Evolutionary conservation across 1,140 invertebrate genomes (phyloP).

Genomic region (Brachionus rubens): DNA sequence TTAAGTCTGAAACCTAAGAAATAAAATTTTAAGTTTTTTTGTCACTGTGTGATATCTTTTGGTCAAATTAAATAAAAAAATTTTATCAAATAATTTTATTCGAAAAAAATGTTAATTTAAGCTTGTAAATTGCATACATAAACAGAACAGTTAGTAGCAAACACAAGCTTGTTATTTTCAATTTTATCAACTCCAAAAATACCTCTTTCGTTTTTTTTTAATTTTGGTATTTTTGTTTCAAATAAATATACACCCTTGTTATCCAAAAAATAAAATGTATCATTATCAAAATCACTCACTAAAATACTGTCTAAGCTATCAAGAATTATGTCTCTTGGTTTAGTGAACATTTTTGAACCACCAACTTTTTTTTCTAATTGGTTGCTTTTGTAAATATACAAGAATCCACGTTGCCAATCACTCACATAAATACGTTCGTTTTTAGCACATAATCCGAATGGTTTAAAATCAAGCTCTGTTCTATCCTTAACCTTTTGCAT

Average conservation of each 20-base stretch:
- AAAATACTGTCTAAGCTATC: constrained; percentile 16
- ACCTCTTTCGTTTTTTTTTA: not conserved
- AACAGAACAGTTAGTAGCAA: not conserved
- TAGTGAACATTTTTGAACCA: not conserved
- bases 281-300: not conserved
- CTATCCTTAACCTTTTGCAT: not conserved
- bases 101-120: not conserved
- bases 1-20: no score
- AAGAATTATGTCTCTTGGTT: not conserved
- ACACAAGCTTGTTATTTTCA: not conserved
- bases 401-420: not conserved
- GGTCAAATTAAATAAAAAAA: no score
- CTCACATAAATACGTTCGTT: not conserved
- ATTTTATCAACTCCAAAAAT: not conserved
- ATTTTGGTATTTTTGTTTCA: not conserved
- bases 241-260: not conserved
- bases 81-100: no score
- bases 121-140: not conserved
- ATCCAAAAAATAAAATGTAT: not conserved
- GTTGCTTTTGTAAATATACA: not conserved
- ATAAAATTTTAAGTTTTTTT: no score
- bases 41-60: no score
- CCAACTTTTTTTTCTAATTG: not conserved
- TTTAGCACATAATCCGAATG: not conserved
- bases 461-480: not conserved